These are phyloP conservation scores for Scaptomyza flava DNA, from an alignment of 2,888 invertebrate species.

Conservation along the genomic window DNA sequence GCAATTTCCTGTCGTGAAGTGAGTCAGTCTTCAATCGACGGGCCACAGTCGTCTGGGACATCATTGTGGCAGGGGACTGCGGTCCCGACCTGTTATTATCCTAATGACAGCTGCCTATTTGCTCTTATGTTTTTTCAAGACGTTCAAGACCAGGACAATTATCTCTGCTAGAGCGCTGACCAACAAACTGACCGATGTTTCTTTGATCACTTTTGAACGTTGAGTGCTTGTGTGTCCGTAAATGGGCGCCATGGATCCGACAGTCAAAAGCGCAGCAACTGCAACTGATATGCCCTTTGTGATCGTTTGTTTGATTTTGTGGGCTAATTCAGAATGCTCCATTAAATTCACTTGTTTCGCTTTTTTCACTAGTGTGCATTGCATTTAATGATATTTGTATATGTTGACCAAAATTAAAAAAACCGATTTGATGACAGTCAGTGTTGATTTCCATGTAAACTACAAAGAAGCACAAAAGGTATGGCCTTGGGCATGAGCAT, in stretches of 20 bases:
- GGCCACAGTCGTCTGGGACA: conserved; percentile 45
- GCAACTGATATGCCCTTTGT: conserved; percentile 49
- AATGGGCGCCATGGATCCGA: conserved; percentile 39
- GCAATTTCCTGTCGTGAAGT: conserved; percentile 53
- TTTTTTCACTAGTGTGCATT: too few relatives aligned
- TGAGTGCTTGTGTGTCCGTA: conserved; percentile 8
- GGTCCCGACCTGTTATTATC: conserved; percentile 81
- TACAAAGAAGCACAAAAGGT: too few relatives aligned
- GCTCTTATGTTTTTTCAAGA: conserved; percentile 75
- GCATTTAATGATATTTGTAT: neutral
- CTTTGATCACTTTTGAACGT: conserved; percentile 33
- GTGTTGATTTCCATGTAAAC: neutral
- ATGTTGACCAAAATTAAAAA: neutral
- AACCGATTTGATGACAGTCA: neutral
- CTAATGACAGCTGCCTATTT: conserved; percentile 82
- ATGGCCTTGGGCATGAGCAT: too few relatives aligned
- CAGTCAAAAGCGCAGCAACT: conserved; percentile 26
- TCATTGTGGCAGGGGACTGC: conserved; percentile 53
- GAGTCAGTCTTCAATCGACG: conserved; percentile 48
- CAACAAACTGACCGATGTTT: conserved; percentile 47
- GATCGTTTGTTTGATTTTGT: conserved; percentile 34
- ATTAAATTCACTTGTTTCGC: too few relatives aligned
- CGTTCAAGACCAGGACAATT: conserved; percentile 69
- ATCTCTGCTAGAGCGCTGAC: conserved; percentile 66
- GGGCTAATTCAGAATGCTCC: neutral